Conservation (phyloP, 2,888 invertebrate genomes). For the Heliconius hortense region DNA sequence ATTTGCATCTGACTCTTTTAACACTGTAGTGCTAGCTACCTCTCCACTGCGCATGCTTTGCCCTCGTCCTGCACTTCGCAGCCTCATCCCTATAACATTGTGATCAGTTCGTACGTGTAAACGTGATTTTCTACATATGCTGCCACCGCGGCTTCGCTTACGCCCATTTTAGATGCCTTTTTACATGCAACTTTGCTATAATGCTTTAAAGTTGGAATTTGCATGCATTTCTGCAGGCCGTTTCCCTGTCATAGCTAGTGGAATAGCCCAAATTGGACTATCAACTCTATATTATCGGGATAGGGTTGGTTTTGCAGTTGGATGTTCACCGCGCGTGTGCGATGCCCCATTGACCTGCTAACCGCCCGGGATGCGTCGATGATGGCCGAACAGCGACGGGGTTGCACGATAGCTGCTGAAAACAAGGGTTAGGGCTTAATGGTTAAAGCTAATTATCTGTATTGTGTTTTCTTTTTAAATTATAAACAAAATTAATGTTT, state of each 20-base stretch:
- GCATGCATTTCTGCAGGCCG: slow-evolving; percentile 13
- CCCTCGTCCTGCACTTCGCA: slow-evolving; percentile 1
- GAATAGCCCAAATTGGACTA: not conserved
- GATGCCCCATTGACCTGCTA: slow-evolving; percentile 52
- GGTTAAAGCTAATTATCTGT: not conserved
- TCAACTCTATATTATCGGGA: not conserved
- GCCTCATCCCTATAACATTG: not conserved
- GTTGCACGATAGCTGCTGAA: slow-evolving; percentile 13
- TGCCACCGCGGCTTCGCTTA: not conserved
- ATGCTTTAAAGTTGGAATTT: slow-evolving; percentile 20
- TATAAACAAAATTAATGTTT: not conserved
- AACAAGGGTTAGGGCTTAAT: not conserved
- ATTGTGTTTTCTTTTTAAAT: not conserved
- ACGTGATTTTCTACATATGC: not conserved
- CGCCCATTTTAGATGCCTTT: not conserved
- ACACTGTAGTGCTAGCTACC: slow-evolving; percentile 6
- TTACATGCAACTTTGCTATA: not conserved
- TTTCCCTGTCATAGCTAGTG: slow-evolving; percentile 10
- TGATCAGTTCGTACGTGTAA: not conserved
- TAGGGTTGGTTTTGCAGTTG: slow-evolving; percentile 13
- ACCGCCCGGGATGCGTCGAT: slow-evolving; percentile 46
- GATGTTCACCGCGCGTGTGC: slow-evolving; percentile 48
- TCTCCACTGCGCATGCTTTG: slow-evolving; percentile 24
- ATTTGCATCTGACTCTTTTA: slow-evolving; percentile 15
- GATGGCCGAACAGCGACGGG: slow-evolving; percentile 23